Evolutionary conservation across 2,113 vertebrate species (phyloP), one percentile per base, ranked within the genome.

Genomic region (Leptosomus discolor): DNA sequence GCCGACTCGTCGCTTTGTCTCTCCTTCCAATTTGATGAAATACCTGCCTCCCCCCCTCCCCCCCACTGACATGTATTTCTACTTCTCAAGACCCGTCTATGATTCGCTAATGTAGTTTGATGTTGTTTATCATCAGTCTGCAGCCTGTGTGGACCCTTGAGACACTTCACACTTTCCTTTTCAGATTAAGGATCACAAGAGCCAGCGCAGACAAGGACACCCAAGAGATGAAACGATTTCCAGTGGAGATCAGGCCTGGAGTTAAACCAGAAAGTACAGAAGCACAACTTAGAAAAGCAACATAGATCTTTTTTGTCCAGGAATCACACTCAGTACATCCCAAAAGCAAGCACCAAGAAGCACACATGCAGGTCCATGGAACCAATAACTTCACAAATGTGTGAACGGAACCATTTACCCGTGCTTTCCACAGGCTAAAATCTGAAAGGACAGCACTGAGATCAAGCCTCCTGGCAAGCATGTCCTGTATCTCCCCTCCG

Each of bases 21-120:
- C 41, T 1, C 45, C 4, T 5, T 17, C 17, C 79, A 6, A 0
- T 3, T 12, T 0, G 11, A 13, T 0, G 29, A 23, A 46, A 11
- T 1, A 37, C 45, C 8, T 7, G n/a, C n/a, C n/a, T n/a, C n/a
- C n/a, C n/a, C n/a, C n/a, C 12, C 15, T n/a, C 15, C 2, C 2
- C 6, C 15, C 23, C 56, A 2, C 18, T 6, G 13, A 26, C 20
- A 9, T 0, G 11, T 11, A 7, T 30, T 32, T 34, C 32, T 43
- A 9, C 57, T 41, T 27, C 61, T 43, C 63, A 0, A 37, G 54
- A 61, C 8, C 27, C 7, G 2, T 6, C 39, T 34, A 0, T 12
- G 18, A 6, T 2, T 46, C 10, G 75, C 58, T 22, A 14, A 19
- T 1, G 58, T 5, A 3, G 9, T 2, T 13, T 14, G 45, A 7